Evolutionary conservation across 37 sponge, comb jelly and placozoan species (phyloP).

Genomic region (Tethya wilhelma): DNA sequence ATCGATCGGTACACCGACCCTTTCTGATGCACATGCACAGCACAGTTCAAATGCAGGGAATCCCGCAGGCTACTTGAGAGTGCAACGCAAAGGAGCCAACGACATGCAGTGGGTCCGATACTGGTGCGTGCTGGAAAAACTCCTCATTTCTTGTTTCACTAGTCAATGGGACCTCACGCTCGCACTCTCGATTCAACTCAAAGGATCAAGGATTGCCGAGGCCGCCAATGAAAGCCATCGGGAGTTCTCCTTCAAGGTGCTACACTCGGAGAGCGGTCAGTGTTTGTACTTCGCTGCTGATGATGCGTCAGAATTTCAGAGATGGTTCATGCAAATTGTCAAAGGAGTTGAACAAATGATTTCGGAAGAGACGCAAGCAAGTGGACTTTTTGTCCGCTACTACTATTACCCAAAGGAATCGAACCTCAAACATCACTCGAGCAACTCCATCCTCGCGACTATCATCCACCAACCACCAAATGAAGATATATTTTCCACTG

Average conservation of each 20-base stretch:
- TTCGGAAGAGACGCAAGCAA: not conserved
- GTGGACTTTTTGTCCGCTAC: slow-evolving; percentile 11
- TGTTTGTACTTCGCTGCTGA: slow-evolving; percentile 59
- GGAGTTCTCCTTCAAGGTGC: slow-evolving; percentile 58
- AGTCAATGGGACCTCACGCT: slow-evolving; percentile 48
- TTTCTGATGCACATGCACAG: not conserved
- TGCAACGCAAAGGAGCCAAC: slow-evolving; percentile 56
- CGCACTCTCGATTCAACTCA: slow-evolving; percentile 38
- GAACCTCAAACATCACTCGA: not conserved
- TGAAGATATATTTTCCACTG: slow-evolving; percentile 4
- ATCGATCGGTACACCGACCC: too few species aligned
- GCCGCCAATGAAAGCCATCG: slow-evolving; percentile 32
- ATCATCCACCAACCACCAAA: too few species aligned
- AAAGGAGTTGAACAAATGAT: slow-evolving; percentile 49
- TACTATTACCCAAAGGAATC: slow-evolving; percentile 10
- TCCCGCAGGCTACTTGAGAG: slow-evolving; percentile 40
- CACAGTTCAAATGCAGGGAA: slow-evolving; percentile 5
- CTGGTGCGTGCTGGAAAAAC: slow-evolving; percentile 70
- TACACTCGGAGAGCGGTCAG: slow-evolving; percentile 63
- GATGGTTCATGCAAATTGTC: slow-evolving; percentile 59
- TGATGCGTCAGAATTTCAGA: slow-evolving; percentile 17
- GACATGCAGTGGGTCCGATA: slow-evolving; percentile 45
- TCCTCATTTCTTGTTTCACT: slow-evolving; percentile 41
- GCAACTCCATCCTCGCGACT: too few species aligned
- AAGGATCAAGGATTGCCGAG: slow-evolving; percentile 55